Base-by-base conservation (phyloP, 2,888 invertebrate genomes). In the Drosophila greeni region DNA sequence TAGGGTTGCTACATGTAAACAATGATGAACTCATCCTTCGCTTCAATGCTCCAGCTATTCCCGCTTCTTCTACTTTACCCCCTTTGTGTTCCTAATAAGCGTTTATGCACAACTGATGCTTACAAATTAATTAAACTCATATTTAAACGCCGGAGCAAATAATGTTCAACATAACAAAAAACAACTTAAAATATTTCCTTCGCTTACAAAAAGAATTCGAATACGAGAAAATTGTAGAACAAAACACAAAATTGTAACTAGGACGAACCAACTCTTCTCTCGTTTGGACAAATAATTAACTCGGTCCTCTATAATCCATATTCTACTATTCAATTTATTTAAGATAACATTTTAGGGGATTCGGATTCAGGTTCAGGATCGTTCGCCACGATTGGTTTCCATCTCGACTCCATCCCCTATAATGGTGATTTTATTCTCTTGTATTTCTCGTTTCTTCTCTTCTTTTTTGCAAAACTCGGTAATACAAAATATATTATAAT, bases 241-340 rank as follows among this genome's bases (percentile, higher is more conserved):
- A 43, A 66, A 55, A 42, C 43, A 47, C 42, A 69, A 49, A 45
- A 62, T 71, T 58, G 61, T 59, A 61, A 66, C 77, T 79, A 80
- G 34, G 54, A 37, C 56, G 39, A 62, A 52, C 47, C 34, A 36
- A 31, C 37, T 18, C 60, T 40, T 26, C 9, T 60, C 14, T 5
- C 20, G 23, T 2, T 12, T 20, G 26, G 11, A 42, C 33, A 60
- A 60, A 42, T 42, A 12, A 48, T 42, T 11, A 34, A 18, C n/a
- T 49, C 16, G 29, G 23, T 23, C 34, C 26, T 61, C 48, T 48
- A 36, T 36, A 61, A 61, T 58, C 33, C 26, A 33, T 23, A 47
- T 58, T 66, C 39, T 71, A 78, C 74, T 78, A 76, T 65, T 73
- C 54, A 66, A 72, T 74, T 76, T 82, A 76, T 72, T 82, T 54